phyloP scores from a whole-genome alignment of 2,113 vertebrate species.

The Neolamprologus falcicula region DNA sequence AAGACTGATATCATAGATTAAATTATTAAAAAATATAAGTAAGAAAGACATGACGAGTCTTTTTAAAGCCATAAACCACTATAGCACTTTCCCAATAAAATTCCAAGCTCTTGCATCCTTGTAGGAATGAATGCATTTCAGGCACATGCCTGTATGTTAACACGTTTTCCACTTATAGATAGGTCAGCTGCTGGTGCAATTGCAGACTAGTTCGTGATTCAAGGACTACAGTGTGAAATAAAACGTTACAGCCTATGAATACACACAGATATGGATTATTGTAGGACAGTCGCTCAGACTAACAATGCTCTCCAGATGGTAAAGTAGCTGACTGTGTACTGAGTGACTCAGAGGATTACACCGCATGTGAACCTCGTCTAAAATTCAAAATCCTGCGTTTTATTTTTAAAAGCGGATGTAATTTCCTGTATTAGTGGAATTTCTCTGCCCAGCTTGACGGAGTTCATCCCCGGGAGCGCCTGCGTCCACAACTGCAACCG shows the following conservation, averaged over 20 bases:
- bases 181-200: background rate
- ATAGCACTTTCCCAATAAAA: background rate
- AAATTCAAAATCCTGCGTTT: background rate
- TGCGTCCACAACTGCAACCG: slow-evolving; percentile 55
- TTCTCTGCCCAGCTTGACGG: background rate
- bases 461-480: slow-evolving; percentile 23
- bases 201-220: background rate
- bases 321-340: background rate
- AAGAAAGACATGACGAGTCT: background rate
- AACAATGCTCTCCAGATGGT: background rate
- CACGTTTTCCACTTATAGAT: background rate
- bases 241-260: background rate
- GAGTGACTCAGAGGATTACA: background rate
- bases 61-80: background rate
- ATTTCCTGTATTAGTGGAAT: background rate
- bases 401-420: background rate
- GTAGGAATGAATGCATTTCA: background rate
- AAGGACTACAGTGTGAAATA: background rate
- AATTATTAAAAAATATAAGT: background rate
- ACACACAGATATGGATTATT: background rate
- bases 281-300: background rate
- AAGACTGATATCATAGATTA: background rate
- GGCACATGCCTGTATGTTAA: background rate
- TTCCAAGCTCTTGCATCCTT: background rate
- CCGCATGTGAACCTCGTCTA: background rate